Evolutionary conservation across 2,797 vertebrate species (phyloP).

Genomic region (Taeniopygia guttata): DNA sequence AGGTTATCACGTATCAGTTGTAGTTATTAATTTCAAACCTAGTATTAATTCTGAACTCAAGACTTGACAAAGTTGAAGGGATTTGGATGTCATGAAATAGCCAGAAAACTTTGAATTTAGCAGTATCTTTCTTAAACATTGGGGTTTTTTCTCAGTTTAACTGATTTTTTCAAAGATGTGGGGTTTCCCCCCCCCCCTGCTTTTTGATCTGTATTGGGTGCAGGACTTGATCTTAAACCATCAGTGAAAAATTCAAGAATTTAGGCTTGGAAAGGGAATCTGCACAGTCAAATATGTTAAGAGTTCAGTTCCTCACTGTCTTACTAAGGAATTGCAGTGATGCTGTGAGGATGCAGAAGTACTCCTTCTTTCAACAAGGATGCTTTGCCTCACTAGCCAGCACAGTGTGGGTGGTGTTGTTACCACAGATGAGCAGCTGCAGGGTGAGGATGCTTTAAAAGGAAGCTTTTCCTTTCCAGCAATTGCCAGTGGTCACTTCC

Average conservation of each 20-base stretch:
- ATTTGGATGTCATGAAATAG: background rate
- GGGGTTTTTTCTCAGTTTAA: background rate
- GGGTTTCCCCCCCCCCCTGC: rapidly evolving
- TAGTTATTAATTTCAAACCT: background rate
- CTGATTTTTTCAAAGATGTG: background rate
- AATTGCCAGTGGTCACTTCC: conserved; percentile 95
- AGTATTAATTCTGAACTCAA: background rate
- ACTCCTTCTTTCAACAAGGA: background rate
- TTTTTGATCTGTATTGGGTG: background rate
- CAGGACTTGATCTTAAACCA: background rate
- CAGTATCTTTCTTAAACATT: background rate
- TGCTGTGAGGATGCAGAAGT: background rate
- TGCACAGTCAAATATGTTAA: background rate
- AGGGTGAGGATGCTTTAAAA: background rate
- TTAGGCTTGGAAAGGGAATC: background rate
- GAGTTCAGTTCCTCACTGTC: background rate
- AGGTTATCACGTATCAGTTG: background rate
- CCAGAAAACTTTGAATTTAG: background rate
- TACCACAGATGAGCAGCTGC: background rate
- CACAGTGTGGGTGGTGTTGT: background rate
- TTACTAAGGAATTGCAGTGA: background rate
- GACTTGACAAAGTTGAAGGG: background rate
- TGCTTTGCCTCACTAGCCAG: background rate
- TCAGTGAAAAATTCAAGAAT: background rate
- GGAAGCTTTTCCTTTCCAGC: conserved; percentile 75